These are phyloP conservation scores for Leptinotarsa haldemani DNA, from an alignment of 2,888 invertebrate species.

Conservation along the genomic window DNA sequence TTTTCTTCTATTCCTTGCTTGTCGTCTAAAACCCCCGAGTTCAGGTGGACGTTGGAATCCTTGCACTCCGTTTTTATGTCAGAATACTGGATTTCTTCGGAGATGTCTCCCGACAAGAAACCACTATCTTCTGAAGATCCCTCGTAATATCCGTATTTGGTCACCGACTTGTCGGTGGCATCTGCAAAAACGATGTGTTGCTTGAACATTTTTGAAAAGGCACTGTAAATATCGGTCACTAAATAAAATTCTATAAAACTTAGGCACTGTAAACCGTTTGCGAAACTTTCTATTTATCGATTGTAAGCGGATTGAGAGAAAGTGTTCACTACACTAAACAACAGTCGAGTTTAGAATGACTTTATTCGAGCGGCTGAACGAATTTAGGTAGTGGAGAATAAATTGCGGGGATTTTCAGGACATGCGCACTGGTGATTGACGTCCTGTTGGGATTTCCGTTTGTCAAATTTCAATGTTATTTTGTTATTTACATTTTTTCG, in stretches of 20 bases:
- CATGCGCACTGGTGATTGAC: too few relatives aligned
- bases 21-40: slow-evolving; percentile 34
- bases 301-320: too few relatives aligned
- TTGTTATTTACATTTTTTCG: too few relatives aligned
- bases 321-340: too few relatives aligned
- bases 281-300: too few relatives aligned
- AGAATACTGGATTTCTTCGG: slow-evolving; percentile 37
- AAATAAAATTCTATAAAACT: too few relatives aligned
- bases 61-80: slow-evolving; percentile 36
- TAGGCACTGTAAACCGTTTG: too few relatives aligned
- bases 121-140: slow-evolving; percentile 60
- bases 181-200: slow-evolving; percentile 55
- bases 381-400: too few relatives aligned
- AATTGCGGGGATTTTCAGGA: too few relatives aligned
- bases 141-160: slow-evolving; percentile 56
- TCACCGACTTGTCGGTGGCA: slow-evolving; percentile 54
- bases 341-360: not conserved
- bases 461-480: too few relatives aligned
- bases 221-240: not conserved
- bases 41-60: slow-evolving; percentile 28
- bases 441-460: too few relatives aligned
- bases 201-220: slow-evolving; percentile 46
- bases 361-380: slow-evolving; percentile 42
- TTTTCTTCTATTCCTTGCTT: slow-evolving; percentile 45
- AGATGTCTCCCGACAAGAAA: slow-evolving; percentile 58